phyloP scores from a whole-genome alignment of 2,113 vertebrate genomes.

The Onychostoma macrolepis region DNA sequence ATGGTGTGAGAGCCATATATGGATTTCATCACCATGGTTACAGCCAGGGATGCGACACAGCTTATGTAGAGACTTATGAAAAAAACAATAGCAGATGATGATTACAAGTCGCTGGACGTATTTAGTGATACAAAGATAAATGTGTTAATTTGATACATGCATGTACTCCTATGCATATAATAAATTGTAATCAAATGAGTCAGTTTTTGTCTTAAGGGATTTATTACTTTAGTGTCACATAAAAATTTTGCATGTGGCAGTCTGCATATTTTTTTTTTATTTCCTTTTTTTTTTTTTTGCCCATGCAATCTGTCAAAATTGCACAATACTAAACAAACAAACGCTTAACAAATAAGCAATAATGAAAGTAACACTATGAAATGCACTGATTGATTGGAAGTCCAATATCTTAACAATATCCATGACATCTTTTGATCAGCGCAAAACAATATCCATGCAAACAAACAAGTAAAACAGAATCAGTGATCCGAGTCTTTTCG shows the following conservation, averaged over 20 bases:
- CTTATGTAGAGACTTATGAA: conserved; percentile 4
- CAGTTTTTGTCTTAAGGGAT: background rate
- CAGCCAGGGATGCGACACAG: conserved; percentile 74
- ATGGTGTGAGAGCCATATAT: conserved; percentile 87
- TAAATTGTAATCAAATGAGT: background rate
- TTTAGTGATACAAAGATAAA: background rate
- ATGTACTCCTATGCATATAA: background rate
- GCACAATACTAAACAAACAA: conserved; percentile 32
- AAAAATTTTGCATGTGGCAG: conserved; percentile 19
- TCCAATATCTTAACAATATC: conserved; percentile 29
- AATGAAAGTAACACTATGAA: conserved; percentile 1
- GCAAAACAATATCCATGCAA: conserved; percentile 45
- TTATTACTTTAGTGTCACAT: conserved; percentile 42
- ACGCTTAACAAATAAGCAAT: conserved; percentile 16
- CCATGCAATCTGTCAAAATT: conserved; percentile 23
- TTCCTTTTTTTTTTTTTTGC: background rate
- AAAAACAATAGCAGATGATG: conserved; percentile 24
- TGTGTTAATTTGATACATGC: background rate
- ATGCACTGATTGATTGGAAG: conserved; percentile 15
- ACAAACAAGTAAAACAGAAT: background rate
- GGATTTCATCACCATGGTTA: conserved; percentile 86
- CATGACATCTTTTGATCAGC: background rate
- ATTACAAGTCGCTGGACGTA: background rate
- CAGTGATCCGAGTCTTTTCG: conserved; percentile 24
- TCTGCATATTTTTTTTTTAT: background rate